phyloP scores from a whole-genome alignment of 2,888 invertebrate species.

The Melanargia galathea region DNA sequence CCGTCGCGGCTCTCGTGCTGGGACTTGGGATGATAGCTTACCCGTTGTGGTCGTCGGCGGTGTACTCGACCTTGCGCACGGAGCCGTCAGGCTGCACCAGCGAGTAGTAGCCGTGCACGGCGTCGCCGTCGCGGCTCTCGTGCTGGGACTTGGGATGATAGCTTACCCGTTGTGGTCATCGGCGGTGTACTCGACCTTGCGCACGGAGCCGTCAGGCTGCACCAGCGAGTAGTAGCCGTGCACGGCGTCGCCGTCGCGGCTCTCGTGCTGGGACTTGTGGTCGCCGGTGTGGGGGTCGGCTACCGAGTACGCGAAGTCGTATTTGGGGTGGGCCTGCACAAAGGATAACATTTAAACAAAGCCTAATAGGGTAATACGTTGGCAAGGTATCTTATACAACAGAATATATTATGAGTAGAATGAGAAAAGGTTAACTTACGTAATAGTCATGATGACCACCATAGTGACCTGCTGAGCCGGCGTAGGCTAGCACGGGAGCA shows the following conservation, averaged over 20 bases:
- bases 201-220: conserved; percentile 64
- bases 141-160: conserved; percentile 49
- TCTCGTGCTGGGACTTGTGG: conserved; percentile 80
- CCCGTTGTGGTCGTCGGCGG: conserved; percentile 74
- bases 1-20: conserved; percentile 79
- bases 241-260: conserved; percentile 78
- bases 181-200: conserved; percentile 71
- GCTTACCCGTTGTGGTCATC: conserved; percentile 82
- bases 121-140: too few species aligned
- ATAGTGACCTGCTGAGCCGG: conserved; percentile 50
- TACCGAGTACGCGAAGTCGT: conserved; percentile 69
- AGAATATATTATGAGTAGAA: too few species aligned
- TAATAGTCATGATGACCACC: conserved; percentile 49
- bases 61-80: too few species aligned
- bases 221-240: conserved; percentile 83
- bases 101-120: too few species aligned
- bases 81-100: too few species aligned
- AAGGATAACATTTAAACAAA: background rate
- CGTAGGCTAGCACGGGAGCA: conserved; percentile 38
- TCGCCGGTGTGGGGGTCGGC: conserved; percentile 76
- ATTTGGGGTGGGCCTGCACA: conserved; percentile 53
- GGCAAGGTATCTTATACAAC: background rate
- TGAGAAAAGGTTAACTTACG: conserved; percentile 45
- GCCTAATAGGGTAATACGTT: background rate
- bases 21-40: conserved; percentile 80